Evolutionary conservation across 2,888 invertebrate genomes (phyloP).

Genomic region (Melanotus villosus): DNA sequence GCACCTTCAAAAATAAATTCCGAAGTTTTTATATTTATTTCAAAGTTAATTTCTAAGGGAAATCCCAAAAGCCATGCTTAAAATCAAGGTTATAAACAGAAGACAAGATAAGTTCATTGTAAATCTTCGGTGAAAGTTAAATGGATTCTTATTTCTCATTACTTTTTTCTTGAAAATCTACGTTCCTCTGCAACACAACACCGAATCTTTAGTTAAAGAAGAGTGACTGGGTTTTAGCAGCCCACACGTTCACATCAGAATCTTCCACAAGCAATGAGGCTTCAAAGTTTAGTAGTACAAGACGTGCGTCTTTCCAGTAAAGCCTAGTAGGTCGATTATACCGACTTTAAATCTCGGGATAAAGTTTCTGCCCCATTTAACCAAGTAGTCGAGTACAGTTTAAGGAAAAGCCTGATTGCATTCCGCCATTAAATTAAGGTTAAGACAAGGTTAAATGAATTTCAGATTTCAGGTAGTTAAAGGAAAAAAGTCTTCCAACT

Average conservation of each 20-base stretch:
- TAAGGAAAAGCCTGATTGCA: constrained; percentile 58
- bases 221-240: neutral
- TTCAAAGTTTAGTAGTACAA: constrained; percentile 29
- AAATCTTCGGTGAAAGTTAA: constrained; percentile 27
- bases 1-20: too few relatives aligned
- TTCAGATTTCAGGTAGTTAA: constrained; percentile 60
- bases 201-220: neutral
- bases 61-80: neutral
- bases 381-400: constrained; percentile 56
- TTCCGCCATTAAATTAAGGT: constrained; percentile 61
- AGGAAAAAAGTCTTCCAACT: constrained; percentile 57
- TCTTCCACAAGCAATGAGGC: constrained; percentile 21
- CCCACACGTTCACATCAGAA: constrained; percentile 23
- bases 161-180: constrained; percentile 10
- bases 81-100: constrained; percentile 16
- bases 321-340: constrained; percentile 48
- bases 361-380: constrained; percentile 59
- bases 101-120: constrained; percentile 25
- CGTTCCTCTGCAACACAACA: constrained; percentile 4
- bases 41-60: too few relatives aligned
- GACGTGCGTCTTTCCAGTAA: constrained; percentile 29
- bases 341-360: constrained; percentile 56
- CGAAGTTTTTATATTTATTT: too few relatives aligned
- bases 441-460: constrained; percentile 62
- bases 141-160: constrained; percentile 26